Evolutionary conservation across 2,113 vertebrate species (phyloP), one percentile per base, ranked within the genome.

Genomic region (Tachysurus fulvidraco): DNA sequence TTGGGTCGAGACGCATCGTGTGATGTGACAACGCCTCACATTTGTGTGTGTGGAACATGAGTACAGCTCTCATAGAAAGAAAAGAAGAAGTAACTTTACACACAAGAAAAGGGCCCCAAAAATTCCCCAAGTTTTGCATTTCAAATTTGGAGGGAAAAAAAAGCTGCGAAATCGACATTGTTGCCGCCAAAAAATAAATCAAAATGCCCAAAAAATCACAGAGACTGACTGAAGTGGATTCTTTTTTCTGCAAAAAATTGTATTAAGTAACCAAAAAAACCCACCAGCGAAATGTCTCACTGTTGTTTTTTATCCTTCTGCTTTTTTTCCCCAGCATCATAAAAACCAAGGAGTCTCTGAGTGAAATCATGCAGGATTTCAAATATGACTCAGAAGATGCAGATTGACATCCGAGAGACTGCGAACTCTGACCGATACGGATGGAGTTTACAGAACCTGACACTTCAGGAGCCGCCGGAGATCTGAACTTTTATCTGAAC

Each of bases 331-430:
- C 30, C 95, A 99, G 98, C 93, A 96, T 98, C 95, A 99, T 98
- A 95, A 97, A 98, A 96, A 99, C 95, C 95, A 96, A 96, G 91
- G 96, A 97, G 89, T 96, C 95, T 90, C 95, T 98, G 95, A 97
- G 96, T 89, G 96, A 99, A 94, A 96, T 98, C 95, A 96, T 99
- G 93, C 97, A 98, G 94, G 97, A 99, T 93, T 97, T 99, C 91
- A 99, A 96, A 93, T 99, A 97, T 87, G 97, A 99, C 94, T 97
- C 96, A 0, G 98, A 99, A 93, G 97, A 78, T 78, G 44, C 74
- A 54, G 74, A 78, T 7, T 78, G 50, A 78, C 28, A n/a, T 54
- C 50, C 0, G 13, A 23, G 41, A 78, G 6, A 28, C 74, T 54
- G 46, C 28, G 8, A 90, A 89, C 54, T 28, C n/a, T n/a, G 82